These are phyloP conservation scores for Lycophotia porphyrea DNA, from an alignment of 2,888 invertebrate species.

Conservation along the genomic window DNA sequence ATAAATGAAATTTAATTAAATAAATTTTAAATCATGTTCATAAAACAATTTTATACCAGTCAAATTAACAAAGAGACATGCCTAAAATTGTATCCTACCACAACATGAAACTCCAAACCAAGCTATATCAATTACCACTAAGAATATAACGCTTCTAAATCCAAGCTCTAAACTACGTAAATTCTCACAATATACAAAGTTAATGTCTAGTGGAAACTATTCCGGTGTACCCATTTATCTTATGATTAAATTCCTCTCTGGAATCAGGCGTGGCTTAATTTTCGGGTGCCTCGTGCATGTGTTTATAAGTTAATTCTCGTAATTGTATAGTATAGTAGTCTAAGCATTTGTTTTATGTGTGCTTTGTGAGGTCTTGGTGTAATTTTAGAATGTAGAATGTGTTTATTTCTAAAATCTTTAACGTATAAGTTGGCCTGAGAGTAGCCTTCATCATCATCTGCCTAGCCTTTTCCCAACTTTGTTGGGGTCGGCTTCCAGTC, in stretches of 20 bases:
- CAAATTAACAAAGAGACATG: not conserved
- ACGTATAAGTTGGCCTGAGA: too few species aligned
- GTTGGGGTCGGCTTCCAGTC: too few species aligned
- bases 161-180: conserved; percentile 18
- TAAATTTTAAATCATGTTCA: too few species aligned
- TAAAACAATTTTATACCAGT: not conserved
- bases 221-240: conserved; percentile 47
- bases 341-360: conserved; percentile 11
- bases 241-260: conserved; percentile 61
- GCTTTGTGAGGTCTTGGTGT: not conserved
- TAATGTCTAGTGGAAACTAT: conserved; percentile 56
- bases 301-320: conserved; percentile 37
- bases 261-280: conserved; percentile 51
- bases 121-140: conserved; percentile 42
- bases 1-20: too few species aligned
- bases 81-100: not conserved
- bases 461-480: too few species aligned
- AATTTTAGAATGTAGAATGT: not conserved
- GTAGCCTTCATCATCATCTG: too few species aligned
- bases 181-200: conserved; percentile 57
- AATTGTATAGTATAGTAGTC: conserved; percentile 3
- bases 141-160: conserved; percentile 40
- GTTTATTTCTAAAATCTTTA: too few species aligned
- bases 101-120: conserved; percentile 18
- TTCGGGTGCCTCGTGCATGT: conserved; percentile 50